Conservation (phyloP, 23 tunicate species). For the Ciona savignyi region DNA sequence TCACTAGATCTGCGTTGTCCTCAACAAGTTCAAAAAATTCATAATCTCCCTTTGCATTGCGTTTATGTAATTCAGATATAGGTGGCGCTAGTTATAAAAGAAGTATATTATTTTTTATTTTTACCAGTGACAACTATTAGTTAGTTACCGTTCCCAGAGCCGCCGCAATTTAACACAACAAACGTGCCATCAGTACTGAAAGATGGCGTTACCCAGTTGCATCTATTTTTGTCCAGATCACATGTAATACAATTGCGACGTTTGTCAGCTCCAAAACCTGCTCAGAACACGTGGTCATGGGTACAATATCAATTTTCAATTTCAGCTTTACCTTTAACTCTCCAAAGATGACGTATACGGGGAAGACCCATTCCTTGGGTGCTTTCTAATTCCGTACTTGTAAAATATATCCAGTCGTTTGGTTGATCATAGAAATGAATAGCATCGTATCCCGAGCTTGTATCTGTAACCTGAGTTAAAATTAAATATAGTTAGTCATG, state of each 20-base stretch:
- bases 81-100: conserved; percentile 28
- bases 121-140: neutral
- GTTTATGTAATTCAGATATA: conserved; percentile 20
- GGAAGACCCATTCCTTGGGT: conserved; percentile 35
- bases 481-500: too few relatives aligned
- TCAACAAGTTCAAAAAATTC: conserved; percentile 28
- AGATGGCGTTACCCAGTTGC: conserved; percentile 83
- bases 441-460: conserved; percentile 33
- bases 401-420: conserved; percentile 57
- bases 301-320: neutral
- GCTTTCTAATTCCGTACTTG: conserved; percentile 51
- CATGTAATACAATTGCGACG: conserved; percentile 60
- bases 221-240: conserved; percentile 32
- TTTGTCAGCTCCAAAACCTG: conserved; percentile 34
- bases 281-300: neutral
- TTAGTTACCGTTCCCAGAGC: conserved; percentile 49
- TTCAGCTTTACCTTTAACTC: conserved; percentile 46
- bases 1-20: conserved; percentile 21
- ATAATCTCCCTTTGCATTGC: conserved; percentile 15
- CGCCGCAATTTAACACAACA: conserved; percentile 84
- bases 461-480: conserved; percentile 55
- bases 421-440: conserved; percentile 45
- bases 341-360: conserved; percentile 86
- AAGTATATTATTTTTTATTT: neutral
- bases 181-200: conserved; percentile 61